Conservation (phyloP, 2,888 invertebrate species). For the Ornithoptera priamus region DNA sequence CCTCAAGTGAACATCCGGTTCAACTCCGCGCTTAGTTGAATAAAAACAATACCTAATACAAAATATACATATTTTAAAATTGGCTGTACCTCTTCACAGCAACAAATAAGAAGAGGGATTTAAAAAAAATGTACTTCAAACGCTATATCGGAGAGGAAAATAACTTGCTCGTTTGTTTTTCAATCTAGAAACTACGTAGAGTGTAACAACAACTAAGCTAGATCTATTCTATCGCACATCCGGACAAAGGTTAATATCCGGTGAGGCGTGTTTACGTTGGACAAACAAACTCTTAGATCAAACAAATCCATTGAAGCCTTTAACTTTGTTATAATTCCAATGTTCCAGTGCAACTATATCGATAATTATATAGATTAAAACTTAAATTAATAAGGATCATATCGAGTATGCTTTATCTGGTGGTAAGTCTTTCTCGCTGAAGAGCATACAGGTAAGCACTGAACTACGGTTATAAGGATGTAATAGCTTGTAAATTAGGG, state of each 20-base stretch:
- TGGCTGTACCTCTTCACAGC: no score
- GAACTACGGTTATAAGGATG: no score
- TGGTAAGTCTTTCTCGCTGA: neutral
- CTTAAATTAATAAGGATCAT: neutral
- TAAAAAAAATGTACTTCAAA: no score
- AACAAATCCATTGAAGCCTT: conserved; percentile 22
- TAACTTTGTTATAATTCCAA: conserved; percentile 16
- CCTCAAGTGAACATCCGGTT: no score
- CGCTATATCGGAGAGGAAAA: neutral
- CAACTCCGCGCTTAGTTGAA: no score
- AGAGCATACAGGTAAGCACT: neutral
- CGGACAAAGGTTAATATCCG: conserved; percentile 26
- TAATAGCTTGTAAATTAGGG: no score
- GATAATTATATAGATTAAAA: neutral
- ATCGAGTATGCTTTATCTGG: neutral
- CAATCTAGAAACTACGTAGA: neutral
- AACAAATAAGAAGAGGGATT: no score
- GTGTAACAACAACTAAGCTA: conserved; percentile 10
- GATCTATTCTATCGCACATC: conserved; percentile 21
- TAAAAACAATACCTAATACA: no score
- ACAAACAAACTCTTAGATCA: conserved; percentile 24
- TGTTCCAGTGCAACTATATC: neutral
- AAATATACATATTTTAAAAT: no score
- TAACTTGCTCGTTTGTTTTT: neutral
- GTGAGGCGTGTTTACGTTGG: conserved; percentile 20